These are phyloP conservation scores for Riparia riparia DNA, from an alignment of 2,113 vertebrate genomes.

Conservation along the genomic window DNA sequence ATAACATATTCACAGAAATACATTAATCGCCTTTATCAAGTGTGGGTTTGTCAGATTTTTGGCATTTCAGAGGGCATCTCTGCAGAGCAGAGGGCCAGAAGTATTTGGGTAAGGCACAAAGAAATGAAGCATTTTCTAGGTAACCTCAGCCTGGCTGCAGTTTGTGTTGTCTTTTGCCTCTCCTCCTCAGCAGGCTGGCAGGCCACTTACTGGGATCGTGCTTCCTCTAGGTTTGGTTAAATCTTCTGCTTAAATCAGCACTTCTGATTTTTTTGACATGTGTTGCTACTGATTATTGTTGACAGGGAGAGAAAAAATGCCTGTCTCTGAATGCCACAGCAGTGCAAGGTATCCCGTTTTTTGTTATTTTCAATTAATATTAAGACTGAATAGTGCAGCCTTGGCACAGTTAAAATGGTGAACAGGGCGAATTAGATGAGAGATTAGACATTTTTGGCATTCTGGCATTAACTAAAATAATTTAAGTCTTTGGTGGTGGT, in stretches of 20 bases:
- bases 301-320: background rate
- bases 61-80: background rate
- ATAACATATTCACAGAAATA: background rate
- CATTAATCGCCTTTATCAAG: background rate
- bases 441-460: constrained; percentile 55
- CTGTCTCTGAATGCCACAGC: background rate
- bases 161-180: background rate
- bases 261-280: background rate
- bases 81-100: background rate
- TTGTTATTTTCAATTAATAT: constrained; percentile 19
- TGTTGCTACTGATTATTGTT: background rate
- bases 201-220: background rate
- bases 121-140: background rate
- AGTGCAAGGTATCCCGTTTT: background rate
- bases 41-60: background rate
- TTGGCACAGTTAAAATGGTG: background rate
- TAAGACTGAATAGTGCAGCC: background rate
- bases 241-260: background rate
- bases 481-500: constrained; percentile 57
- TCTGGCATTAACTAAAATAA: constrained; percentile 39
- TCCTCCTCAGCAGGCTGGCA: background rate
- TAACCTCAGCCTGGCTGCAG: background rate
- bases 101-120: background rate
- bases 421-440: background rate
- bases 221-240: background rate